phyloP scores from a whole-genome alignment of 2,113 vertebrate species.

The Girardinichthys multiradiatus region DNA sequence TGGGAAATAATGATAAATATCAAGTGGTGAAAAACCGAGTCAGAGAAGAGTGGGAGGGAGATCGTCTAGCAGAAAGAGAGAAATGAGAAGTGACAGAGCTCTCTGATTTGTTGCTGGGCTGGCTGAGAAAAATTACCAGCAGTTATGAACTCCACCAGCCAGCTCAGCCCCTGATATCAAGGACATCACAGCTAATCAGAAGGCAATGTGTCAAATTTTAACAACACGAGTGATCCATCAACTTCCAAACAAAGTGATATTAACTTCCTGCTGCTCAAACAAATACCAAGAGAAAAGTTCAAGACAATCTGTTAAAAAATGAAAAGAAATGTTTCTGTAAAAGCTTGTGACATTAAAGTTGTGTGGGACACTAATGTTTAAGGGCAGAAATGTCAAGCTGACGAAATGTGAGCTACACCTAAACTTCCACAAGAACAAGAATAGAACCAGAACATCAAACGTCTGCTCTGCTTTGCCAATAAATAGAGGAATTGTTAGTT shows the following conservation, averaged over 20 bases:
- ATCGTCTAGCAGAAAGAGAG: neutral
- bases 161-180: neutral
- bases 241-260: neutral
- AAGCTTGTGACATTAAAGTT: neutral
- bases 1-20: neutral
- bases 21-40: too few relatives aligned
- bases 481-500: neutral
- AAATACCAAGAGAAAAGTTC: neutral
- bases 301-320: neutral
- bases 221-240: neutral
- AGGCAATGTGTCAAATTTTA: neutral
- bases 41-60: neutral
- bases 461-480: neutral
- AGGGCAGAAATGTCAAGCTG: neutral
- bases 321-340: neutral
- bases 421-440: neutral
- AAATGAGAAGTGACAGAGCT: neutral
- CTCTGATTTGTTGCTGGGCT: neutral
- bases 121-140: neutral
- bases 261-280: neutral
- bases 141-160: neutral
- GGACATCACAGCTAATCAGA: neutral
- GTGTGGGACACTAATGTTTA: neutral
- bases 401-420: neutral
- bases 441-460: neutral